Evolutionary conservation across 2,888 invertebrate species (phyloP), one percentile per base, ranked within the genome.

Genomic region (Mongoloraphidia duomilia): DNA sequence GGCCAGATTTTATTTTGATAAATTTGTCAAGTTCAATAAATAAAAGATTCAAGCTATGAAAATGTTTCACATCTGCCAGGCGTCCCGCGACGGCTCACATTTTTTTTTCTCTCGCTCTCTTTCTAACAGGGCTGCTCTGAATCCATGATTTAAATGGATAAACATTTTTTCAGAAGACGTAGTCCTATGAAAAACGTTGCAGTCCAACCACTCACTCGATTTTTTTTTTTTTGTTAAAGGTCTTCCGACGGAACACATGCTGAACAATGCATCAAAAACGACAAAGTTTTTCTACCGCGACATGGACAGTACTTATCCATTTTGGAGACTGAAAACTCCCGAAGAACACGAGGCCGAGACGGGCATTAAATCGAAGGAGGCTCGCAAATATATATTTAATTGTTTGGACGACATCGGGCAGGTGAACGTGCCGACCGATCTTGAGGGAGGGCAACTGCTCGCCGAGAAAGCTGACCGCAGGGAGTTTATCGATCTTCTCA

Each of bases 261-360:
- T 98, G 48, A 88, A 80, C 68, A 89, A 87, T 63, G 97, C 97
- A 52, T 94, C 95, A 53, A 99, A 99, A 73, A 96, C 97, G 10
- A 90, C 92, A 5, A 92, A 96, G 70, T 99, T 98, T 75, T 98
- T 98, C 73, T 92, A 93, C 71, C 80, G 95, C 52, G 95, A 96
- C 69, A 86, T 90, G 72, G 91, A 92, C 68, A 88, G 93, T 59
- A 86, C 86, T 14, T 85, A 87, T 67, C 86, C 87, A 46, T 86
- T 87, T 70, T 87, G 87, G 87, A 72, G 86, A 59, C 69, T 84
- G 52, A 86, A 96, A 81, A 94, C 94, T 26, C 94, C 95, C 17
- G 97, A 97, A 67, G 98, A 99, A 68, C 94, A 96, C 68, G 97
- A 98, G 71, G 82, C 86, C 11, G 96, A 96, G 73, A 96, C 95